phyloP scores from a whole-genome alignment of 2,797 vertebrate genomes.

The Myotis pilosus region DNA sequence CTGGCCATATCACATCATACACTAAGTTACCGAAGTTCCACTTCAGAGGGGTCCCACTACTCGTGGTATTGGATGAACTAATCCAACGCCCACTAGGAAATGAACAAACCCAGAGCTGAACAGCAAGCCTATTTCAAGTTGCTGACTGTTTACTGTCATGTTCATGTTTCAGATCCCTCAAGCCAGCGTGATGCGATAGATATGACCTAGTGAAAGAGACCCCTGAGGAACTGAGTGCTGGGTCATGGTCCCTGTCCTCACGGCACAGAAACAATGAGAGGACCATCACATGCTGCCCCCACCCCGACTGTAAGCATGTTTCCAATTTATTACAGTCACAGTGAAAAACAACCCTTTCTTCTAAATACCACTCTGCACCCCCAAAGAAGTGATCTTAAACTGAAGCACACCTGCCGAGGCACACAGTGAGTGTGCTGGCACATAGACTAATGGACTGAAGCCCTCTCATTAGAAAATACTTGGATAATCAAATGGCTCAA shows the following conservation, averaged over 20 bases:
- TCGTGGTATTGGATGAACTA: not conserved
- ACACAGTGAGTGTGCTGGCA: not conserved
- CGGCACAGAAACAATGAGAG: not conserved
- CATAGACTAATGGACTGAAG: not conserved
- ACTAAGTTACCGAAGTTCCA: not conserved
- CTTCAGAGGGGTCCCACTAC: not conserved
- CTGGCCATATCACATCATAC: not conserved
- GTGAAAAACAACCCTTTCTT: not conserved
- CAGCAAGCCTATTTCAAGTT: not conserved
- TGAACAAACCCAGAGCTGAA: not conserved
- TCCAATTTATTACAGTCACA: not conserved
- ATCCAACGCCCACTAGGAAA: not conserved
- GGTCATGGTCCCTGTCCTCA: not conserved
- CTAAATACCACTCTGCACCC: not conserved
- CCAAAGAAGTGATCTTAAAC: not conserved
- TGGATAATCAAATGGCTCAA: not conserved
- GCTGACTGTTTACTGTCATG: not conserved
- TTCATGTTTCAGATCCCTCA: not conserved
- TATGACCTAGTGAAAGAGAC: not conserved
- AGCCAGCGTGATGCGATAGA: not conserved
- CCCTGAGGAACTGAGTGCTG: not conserved
- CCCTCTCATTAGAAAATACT: not conserved
- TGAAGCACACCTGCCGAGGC: not conserved
- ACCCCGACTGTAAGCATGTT: not conserved
- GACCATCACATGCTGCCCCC: not conserved